phyloP scores from a whole-genome alignment of 2,113 vertebrate species.

The Mirounga angustirostris region DNA sequence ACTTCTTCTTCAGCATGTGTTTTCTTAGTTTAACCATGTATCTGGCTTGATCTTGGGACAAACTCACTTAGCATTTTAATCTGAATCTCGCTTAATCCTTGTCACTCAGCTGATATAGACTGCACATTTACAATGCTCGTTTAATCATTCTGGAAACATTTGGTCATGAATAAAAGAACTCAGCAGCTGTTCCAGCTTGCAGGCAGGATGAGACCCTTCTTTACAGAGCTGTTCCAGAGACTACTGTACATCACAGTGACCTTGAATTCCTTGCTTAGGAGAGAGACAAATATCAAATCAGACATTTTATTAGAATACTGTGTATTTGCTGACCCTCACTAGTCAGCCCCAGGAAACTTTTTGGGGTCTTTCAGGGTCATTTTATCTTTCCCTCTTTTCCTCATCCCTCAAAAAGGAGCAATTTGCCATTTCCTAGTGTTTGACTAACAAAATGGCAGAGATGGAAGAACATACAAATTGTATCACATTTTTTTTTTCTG shows the following conservation, averaged over 20 bases:
- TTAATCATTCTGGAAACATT: slow-evolving; percentile 71
- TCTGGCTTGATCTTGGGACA: slow-evolving; percentile 55
- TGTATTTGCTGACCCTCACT: slow-evolving; percentile 32
- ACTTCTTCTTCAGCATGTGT: slow-evolving; percentile 23
- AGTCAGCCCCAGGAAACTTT: background rate
- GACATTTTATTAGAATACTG: slow-evolving; percentile 36
- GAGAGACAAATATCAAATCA: background rate
- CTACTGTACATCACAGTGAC: slow-evolving; percentile 16
- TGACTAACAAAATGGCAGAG: background rate
- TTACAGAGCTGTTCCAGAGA: background rate
- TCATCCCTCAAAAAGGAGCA: background rate
- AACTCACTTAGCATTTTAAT: slow-evolving; percentile 73
- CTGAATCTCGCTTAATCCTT: slow-evolving; percentile 64
- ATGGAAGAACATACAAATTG: background rate
- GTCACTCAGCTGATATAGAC: slow-evolving; percentile 49
- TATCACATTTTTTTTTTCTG: background rate
- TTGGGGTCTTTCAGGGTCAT: background rate
- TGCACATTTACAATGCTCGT: slow-evolving; percentile 37
- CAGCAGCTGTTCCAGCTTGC: slow-evolving; percentile 3
- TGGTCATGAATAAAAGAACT: slow-evolving; percentile 69
- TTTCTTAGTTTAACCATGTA: slow-evolving; percentile 64
- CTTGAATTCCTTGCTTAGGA: slow-evolving; percentile 6
- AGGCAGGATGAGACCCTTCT: slow-evolving; percentile 26
- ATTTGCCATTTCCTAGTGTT: background rate
- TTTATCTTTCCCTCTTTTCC: background rate